A percentile compares a stretch with the other conserved stretches of the same genome.
These are phyloP conservation scores for Rachycentron canadum DNA, from an alignment of 2,797 vertebrate species.

Conservation along the genomic window DNA sequence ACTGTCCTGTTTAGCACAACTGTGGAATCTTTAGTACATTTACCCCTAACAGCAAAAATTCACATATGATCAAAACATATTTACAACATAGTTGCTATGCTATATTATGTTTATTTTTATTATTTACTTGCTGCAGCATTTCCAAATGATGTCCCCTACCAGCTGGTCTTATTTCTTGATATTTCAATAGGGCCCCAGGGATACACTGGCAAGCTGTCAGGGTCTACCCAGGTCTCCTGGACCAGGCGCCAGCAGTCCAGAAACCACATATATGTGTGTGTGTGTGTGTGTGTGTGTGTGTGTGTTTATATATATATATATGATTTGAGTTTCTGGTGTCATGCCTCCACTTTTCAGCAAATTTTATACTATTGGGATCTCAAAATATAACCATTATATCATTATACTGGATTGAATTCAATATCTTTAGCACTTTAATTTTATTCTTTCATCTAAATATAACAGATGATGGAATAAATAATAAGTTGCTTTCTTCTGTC, in stretches of 20 bases:
- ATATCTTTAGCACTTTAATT: too few relatives aligned
- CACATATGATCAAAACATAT: too few relatives aligned
- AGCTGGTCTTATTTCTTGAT: neutral
- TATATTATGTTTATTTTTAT: neutral
- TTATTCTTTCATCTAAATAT: constrained; percentile 7
- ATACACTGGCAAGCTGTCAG: neutral
- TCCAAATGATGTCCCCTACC: neutral
- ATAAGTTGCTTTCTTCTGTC: neutral
- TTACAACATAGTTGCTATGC: too few relatives aligned
- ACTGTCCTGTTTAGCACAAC: neutral
- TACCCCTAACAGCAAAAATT: too few relatives aligned
- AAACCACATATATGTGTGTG: too few relatives aligned
- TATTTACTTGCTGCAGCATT: too few relatives aligned
- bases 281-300: too few relatives aligned
- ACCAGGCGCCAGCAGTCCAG: too few relatives aligned
- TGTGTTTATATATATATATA: too few relatives aligned
- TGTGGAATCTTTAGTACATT: too few relatives aligned
- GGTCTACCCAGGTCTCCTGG: neutral
- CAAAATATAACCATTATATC: neutral
- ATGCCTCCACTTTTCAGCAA: neutral
- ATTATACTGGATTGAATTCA: too few relatives aligned
- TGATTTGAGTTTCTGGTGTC: neutral
- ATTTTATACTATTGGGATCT: neutral
- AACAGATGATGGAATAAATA: neutral
- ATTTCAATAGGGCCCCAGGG: neutral